Base-by-base conservation (phyloP, 1,140 invertebrate genomes). In the Phthorimaea operculella region DNA sequence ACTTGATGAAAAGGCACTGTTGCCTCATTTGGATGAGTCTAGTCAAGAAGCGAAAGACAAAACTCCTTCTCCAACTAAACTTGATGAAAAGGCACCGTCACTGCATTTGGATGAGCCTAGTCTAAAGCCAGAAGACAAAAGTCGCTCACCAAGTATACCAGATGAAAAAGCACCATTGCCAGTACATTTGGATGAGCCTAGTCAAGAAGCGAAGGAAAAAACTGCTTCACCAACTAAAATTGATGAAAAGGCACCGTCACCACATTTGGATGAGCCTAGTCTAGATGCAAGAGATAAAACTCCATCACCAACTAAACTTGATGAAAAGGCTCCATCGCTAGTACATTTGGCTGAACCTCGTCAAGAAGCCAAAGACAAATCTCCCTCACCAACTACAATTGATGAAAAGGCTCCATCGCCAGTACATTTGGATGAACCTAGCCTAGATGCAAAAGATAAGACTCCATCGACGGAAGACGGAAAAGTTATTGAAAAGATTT, bases 191-290 rank as follows among this genome's bases (percentile, higher is more conserved):
- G 15, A 55, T 39, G 8, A 51, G 44, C 4, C 14, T 4, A 42
- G 11, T 42, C 14, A 3, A 8, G 14, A 1, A 4, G 3, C 11
- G 11, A 42, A 42, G 9, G 21, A 14, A 3, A 42, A n/a, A 28
- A 28, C 21, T 28, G 2, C 14, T 4, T 42, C 11, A 28, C 34
- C 21, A 16, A 2, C 59, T 44, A 10, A 54, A 34, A 11, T 33
- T 0, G 16, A 52, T 0, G 56, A 58, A n/a, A 64, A 62, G 36
- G 34, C 51, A 16, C 39, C 52, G 12, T 63, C 60, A 34, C 56
- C 55, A 15, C 10, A 52, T 5, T 18, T 57, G 10, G 53, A 59
- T 33, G 9, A 53, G 21, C 18, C 15, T 18, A 50, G 44, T 8
- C 33, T n/a, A 51, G 21, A 42, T 12, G 17, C 11, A 17, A 14